Conservation (phyloP, 37 sponge, comb jelly and placozoan genomes). For the Axinella damicornis region DNA sequence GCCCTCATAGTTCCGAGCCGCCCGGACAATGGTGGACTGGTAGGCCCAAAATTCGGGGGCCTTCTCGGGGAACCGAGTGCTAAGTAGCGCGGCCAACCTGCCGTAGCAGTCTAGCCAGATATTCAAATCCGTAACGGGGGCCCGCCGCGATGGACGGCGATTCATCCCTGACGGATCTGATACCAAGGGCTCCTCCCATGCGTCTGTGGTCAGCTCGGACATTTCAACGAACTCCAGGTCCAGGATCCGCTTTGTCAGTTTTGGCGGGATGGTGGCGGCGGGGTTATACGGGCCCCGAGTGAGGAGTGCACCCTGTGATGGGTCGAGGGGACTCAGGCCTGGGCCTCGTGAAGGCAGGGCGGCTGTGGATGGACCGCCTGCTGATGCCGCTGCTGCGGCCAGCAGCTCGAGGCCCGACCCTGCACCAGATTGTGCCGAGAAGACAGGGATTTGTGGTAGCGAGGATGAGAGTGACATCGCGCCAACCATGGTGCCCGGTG, state of each 20-base stretch:
- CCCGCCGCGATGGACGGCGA: background rate
- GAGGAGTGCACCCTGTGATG: no score
- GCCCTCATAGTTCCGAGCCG: background rate
- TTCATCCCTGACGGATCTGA: background rate
- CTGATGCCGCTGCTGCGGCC: no score
- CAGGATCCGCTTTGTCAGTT: background rate
- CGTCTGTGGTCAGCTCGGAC: background rate
- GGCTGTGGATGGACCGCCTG: no score
- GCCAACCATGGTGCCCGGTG: no score
- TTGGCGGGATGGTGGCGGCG: background rate
- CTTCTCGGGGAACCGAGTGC: conserved; percentile 2
- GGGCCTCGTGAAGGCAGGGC: no score
- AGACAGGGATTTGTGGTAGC: no score
- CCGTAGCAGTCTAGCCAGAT: conserved; percentile 1
- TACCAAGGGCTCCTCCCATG: background rate
- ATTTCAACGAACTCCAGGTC: conserved; percentile 19
- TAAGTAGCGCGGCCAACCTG: background rate
- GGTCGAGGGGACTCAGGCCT: no score
- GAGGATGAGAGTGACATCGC: no score
- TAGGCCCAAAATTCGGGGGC: conserved; percentile 3
- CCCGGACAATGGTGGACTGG: conserved; percentile 5
- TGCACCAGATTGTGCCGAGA: no score
- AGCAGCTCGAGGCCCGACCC: no score
- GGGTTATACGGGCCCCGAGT: no score
- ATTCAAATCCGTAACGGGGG: background rate